phyloP scores from a whole-genome alignment of 2,797 vertebrate genomes.

The Onychomys torridus region DNA sequence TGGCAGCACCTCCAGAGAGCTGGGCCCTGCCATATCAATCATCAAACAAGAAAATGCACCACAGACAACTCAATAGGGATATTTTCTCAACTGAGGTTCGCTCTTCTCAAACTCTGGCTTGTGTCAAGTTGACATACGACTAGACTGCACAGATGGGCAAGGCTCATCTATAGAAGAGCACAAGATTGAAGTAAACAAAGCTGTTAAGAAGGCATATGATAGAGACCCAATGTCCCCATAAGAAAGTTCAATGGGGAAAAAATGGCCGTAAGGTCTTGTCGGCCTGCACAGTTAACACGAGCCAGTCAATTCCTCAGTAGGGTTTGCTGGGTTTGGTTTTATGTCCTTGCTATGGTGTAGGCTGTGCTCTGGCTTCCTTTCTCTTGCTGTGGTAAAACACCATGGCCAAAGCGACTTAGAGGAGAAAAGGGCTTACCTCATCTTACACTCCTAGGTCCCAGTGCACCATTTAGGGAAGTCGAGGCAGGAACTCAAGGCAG shows the following conservation, averaged over 20 bases:
- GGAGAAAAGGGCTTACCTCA: background rate
- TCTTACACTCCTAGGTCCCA: background rate
- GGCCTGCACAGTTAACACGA: background rate
- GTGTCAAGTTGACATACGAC: background rate
- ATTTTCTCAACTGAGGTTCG: background rate
- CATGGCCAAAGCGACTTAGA: background rate
- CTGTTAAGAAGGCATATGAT: too few species aligned
- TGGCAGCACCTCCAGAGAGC: too few species aligned
- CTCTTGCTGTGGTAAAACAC: background rate
- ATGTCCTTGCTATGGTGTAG: background rate
- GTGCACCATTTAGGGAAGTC: background rate
- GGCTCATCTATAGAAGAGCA: background rate
- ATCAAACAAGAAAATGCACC: background rate
- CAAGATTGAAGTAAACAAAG: background rate
- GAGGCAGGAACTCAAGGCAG: background rate
- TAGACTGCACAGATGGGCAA: background rate
- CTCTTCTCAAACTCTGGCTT: background rate
- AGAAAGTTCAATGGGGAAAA: background rate
- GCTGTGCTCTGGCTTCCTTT: background rate
- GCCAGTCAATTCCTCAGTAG: background rate
- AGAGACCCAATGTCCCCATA: background rate
- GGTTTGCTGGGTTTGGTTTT: too few species aligned
- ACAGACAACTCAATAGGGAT: too few species aligned
- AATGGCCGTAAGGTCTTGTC: background rate
- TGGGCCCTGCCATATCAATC: background rate